These are phyloP conservation scores for Indri indri DNA, from an alignment of 2,113 vertebrate species.

Conservation along the genomic window DNA sequence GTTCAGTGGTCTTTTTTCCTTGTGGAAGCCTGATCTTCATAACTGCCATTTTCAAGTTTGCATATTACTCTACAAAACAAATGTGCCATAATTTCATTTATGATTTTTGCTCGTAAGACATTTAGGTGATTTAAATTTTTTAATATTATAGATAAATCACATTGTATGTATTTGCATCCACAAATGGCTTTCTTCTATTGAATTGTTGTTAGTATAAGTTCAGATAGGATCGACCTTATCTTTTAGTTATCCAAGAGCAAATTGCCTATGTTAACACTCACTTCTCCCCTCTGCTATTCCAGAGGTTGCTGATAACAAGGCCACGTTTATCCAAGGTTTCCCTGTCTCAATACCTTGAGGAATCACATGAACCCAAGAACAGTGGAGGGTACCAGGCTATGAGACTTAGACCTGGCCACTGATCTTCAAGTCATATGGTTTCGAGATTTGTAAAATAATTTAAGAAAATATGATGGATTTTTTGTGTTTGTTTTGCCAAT, in stretches of 20 bases:
- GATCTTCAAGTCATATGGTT: neutral
- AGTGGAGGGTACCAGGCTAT: neutral
- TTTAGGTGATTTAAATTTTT: neutral
- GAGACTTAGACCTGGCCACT: neutral
- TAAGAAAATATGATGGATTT: neutral
- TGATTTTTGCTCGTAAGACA: neutral
- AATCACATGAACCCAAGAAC: neutral
- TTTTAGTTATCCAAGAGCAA: neutral
- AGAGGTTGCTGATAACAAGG: neutral
- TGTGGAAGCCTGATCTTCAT: neutral
- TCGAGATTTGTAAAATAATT: neutral
- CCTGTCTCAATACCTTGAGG: neutral
- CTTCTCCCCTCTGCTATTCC: neutral
- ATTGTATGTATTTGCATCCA: neutral
- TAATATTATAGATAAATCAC: neutral
- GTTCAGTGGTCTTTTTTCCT: neutral
- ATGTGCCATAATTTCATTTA: neutral
- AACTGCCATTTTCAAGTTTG: neutral
- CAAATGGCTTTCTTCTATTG: neutral
- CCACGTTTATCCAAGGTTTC: neutral
- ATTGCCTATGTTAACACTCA: neutral
- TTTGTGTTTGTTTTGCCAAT: neutral
- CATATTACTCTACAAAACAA: neutral
- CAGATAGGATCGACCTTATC: neutral
- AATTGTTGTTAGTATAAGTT: neutral